A percentile compares a stretch with the other conserved stretches of the same genome.
These are phyloP conservation scores for Dreissena rostriformis DNA, from an alignment of 1,140 invertebrate genomes.

Conservation along the genomic window DNA sequence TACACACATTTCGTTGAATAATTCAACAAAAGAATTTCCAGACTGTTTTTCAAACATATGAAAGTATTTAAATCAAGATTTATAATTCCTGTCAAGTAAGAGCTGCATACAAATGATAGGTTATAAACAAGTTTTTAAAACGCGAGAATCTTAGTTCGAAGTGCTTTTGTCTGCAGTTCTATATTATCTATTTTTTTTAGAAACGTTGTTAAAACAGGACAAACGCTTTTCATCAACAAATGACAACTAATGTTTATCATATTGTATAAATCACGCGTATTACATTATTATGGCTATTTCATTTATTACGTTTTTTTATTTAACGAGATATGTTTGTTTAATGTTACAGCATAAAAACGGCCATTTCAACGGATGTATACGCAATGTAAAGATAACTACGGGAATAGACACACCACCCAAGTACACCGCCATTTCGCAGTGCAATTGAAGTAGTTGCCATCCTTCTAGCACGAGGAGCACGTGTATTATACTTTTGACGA, in stretches of 20 bases:
- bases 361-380: constrained; percentile 51
- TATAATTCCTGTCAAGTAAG: too few relatives aligned
- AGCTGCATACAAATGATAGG: too few relatives aligned
- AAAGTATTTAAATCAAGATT: too few relatives aligned
- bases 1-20: too few relatives aligned
- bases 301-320: background rate
- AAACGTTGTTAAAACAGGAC: background rate
- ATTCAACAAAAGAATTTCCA: too few relatives aligned
- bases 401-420: constrained; percentile 41
- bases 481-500: too few relatives aligned
- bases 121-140: too few relatives aligned
- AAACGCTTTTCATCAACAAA: background rate
- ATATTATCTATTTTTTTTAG: background rate
- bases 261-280: background rate
- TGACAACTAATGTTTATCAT: background rate
- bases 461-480: too few relatives aligned
- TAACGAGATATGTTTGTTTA: background rate
- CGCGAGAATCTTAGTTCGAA: too few relatives aligned
- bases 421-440: constrained; percentile 41
- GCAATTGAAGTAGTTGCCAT: constrained; percentile 7
- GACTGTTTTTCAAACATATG: too few relatives aligned
- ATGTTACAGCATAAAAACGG: constrained; percentile 25
- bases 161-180: background rate
- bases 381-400: constrained; percentile 41
- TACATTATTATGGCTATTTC: background rate